phyloP scores from a whole-genome alignment of 1,140 invertebrate species.

The Batillaria attramentaria region DNA sequence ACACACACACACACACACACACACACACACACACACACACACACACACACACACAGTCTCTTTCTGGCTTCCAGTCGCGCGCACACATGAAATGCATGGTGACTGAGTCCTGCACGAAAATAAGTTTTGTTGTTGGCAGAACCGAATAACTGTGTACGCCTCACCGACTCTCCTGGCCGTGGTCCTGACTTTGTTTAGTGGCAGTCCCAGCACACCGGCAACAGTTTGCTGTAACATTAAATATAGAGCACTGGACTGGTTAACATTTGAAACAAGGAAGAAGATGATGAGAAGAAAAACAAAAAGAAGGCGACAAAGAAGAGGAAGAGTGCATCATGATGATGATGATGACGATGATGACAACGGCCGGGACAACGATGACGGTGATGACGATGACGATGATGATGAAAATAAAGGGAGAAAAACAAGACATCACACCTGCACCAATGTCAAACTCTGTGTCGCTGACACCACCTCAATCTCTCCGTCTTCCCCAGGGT shows the following conservation, averaged over 20 bases:
- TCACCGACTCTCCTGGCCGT: conserved; percentile 85
- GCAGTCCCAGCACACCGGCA: conserved; percentile 78
- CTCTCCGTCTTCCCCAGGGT: conserved; percentile 87
- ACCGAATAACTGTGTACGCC: no score
- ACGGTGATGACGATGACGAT: no score
- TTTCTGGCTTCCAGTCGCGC: background rate
- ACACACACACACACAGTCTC: background rate
- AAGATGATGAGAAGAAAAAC: no score
- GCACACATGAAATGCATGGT: no score
- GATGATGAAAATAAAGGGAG: no score
- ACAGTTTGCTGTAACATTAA: background rate
- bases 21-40: background rate
- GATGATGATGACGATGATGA: background rate
- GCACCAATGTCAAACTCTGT: conserved; percentile 85
- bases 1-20: background rate
- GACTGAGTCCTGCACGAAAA: no score
- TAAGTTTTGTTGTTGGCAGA: no score
- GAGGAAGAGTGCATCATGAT: background rate
- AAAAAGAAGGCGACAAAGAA: background rate
- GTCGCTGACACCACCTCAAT: conserved; percentile 87
- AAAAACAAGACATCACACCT: conserved; percentile 65
- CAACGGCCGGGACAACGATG: background rate
- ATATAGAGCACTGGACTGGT: background rate
- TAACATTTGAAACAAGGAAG: no score
- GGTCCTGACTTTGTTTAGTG: conserved; percentile 82